Percentiles rank a stretch among this genome's conserved stretches.
Conservation (phyloP, 2,888 invertebrate genomes). For the Orchesellides sinensis region DNA sequence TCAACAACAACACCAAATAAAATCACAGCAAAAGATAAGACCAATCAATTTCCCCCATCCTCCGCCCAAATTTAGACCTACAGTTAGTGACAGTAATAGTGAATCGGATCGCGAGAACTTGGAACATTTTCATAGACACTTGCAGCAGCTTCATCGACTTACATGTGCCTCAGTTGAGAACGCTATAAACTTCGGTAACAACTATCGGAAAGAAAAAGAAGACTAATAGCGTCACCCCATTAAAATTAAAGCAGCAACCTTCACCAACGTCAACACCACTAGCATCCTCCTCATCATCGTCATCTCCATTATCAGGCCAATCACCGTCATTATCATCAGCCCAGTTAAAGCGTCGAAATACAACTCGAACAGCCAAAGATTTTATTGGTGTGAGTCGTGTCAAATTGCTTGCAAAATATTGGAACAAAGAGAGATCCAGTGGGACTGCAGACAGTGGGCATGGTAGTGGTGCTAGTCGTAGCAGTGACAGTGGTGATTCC, state of each 20-base stretch:
- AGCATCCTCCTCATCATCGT: conserved; percentile 33
- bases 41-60: conserved; percentile 32
- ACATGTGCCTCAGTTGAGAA: conserved; percentile 54
- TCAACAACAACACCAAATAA: background rate
- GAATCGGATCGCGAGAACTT: conserved; percentile 51
- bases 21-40: conserved; percentile 16
- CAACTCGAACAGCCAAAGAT: conserved; percentile 55
- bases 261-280: conserved; percentile 1
- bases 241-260: conserved; percentile 2
- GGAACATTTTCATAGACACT: conserved; percentile 56
- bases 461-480: conserved; percentile 34
- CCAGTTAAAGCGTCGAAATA: conserved; percentile 52
- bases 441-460: conserved; percentile 38
- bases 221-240: conserved; percentile 3
- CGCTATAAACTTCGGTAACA: conserved; percentile 30
- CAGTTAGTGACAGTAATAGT: conserved; percentile 48
- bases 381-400: conserved; percentile 54
- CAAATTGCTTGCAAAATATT: conserved; percentile 58
- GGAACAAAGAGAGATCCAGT: conserved; percentile 52
- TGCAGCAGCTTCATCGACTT: conserved; percentile 43
- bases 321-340: too few relatives aligned
- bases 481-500: conserved; percentile 54
- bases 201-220: conserved; percentile 54
- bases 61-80: conserved; percentile 37
- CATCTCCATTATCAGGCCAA: conserved; percentile 19